phyloP scores from a whole-genome alignment of 2,113 vertebrate species.

The Pelvicachromis taeniatus region DNA sequence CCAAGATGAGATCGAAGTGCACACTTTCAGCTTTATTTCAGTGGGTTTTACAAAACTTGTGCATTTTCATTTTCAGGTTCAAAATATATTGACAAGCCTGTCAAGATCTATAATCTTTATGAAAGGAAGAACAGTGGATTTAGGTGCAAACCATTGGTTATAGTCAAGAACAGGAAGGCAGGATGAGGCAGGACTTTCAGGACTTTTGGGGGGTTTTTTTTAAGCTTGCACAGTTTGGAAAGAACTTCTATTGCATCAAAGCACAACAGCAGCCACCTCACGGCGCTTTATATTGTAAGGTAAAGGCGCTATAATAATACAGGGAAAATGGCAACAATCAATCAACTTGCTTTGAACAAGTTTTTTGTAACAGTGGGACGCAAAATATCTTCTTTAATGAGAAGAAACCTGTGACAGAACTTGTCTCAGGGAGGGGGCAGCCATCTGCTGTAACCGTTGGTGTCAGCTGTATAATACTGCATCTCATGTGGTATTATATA shows the following conservation, averaged over 20 bases:
- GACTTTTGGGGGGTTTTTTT: no score
- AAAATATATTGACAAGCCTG: not conserved
- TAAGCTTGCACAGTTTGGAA: not conserved
- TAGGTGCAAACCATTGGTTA: not conserved
- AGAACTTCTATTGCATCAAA: not conserved
- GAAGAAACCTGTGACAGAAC: not conserved
- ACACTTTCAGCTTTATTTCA: not conserved
- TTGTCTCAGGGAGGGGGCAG: not conserved
- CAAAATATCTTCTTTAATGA: not conserved
- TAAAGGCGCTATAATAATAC: not conserved
- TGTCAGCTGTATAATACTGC: fast-evolving
- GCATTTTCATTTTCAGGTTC: not conserved
- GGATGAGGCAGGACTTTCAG: not conserved
- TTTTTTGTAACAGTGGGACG: not conserved
- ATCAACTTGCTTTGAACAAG: not conserved
- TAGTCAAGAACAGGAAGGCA: not conserved
- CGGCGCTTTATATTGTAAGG: not conserved
- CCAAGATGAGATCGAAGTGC: not conserved
- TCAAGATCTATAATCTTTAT: not conserved
- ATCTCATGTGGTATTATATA: not conserved
- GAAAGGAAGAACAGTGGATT: not conserved
- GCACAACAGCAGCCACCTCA: not conserved
- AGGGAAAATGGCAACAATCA: fast-evolving
- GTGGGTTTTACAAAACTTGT: not conserved
- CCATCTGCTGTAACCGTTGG: not conserved